phyloP scores from a whole-genome alignment of 92 coral and sea anemone genomes.

The Montipora capitata region DNA sequence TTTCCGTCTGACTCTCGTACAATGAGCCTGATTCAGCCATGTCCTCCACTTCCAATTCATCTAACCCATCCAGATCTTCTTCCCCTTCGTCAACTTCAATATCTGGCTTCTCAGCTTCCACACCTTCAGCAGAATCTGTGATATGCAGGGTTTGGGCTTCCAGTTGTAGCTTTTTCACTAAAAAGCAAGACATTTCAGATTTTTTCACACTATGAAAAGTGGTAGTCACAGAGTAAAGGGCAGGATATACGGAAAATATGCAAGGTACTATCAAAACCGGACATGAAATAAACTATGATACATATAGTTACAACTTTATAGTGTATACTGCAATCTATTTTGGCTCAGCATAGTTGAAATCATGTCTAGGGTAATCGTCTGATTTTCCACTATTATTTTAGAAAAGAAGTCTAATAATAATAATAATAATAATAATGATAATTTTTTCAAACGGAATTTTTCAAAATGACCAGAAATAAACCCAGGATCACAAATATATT shows the following conservation, averaged over 20 bases:
- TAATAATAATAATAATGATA: neutral
- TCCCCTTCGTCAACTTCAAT: neutral
- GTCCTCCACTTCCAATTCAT: slow-evolving; percentile 12
- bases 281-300: no score
- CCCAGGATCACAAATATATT: neutral
- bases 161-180: neutral
- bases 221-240: no score
- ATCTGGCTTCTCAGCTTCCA: neutral
- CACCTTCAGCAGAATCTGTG: slow-evolving; percentile 11
- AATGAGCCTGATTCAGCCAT: slow-evolving; percentile 11
- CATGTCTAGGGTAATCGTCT: no score
- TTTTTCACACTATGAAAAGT: neutral
- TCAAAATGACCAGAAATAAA: no score
- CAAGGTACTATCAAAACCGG: no score
- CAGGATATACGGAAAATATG: no score
- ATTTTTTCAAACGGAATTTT: neutral
- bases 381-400: no score
- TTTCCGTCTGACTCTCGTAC: slow-evolving; percentile 1
- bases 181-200: slow-evolving; percentile 2
- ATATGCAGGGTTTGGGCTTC: neutral
- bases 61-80: neutral
- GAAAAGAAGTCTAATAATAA: neutral
- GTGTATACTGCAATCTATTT: no score
- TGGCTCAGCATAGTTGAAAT: no score
- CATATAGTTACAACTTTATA: no score